Base-by-base conservation (phyloP, 1,140 invertebrate species). In the Rhagoletis zephyria region DNA sequence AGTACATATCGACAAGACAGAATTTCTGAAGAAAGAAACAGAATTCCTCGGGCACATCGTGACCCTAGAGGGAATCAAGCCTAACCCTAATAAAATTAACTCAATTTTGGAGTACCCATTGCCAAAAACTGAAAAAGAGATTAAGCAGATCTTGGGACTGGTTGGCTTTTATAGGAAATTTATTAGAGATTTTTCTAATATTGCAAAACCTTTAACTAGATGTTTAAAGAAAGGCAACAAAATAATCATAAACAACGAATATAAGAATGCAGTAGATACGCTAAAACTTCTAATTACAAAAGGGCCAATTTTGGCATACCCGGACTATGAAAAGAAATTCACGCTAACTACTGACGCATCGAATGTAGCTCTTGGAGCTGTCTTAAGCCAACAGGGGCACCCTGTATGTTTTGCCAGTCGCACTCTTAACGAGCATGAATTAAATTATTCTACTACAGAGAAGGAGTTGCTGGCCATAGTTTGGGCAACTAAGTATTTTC, bases 111-210 rank as follows among this genome's bases (percentile, higher is more conserved):
- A 56, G 1, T 81, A 81, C 5, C 48, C 74, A 81, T 19, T 81
- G 7, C 14, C 74, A 77, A 77, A 77, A 7, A 77, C 48, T 77
- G 74, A 51, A 30, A 30, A 30, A 30, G 30, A 30, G 30, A 30
- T 30, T 30, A 30, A 30, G 30, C 30, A 30, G 30, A 30, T 30
- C 30, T 30, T 30, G 30, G 30, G 30, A 30, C 30, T 30, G 30
- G 30, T 30, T 30, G 30, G 30, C 30, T 30, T 30, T 30, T 30
- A 30, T 30, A 30, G 30, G 30, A 30, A 30, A 30, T 30, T 30
- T 81, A 81, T 81, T 81, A 81, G 19, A 9, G 74, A 81, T n/a
- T 48, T 81, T 5, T 56, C 74, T 19, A 81, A 81, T 51, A 81
- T n/a, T 56, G 12, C 70, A 42, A 77, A 77, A 77, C 74, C 45